phyloP scores from a whole-genome alignment of 1,140 invertebrate species.

The Trichonephila clavipes region DNA sequence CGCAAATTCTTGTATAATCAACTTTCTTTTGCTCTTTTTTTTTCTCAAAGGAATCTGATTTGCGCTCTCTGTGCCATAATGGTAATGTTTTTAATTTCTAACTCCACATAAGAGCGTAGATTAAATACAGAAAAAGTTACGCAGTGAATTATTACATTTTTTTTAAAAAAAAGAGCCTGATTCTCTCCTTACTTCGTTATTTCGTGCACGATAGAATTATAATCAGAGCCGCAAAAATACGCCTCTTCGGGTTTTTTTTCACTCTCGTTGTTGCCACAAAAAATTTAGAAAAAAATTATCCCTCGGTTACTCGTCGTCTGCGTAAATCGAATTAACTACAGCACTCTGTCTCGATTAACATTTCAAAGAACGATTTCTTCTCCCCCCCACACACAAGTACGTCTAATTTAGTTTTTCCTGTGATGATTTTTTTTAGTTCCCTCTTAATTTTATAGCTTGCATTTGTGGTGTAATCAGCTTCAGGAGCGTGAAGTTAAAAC shows the following conservation, averaged over 20 bases:
- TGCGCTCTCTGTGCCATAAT: neutral
- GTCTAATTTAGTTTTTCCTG: conserved; percentile 60
- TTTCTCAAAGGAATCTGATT: conserved; percentile 46
- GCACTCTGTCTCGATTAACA: conserved; percentile 38
- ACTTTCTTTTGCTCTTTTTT: conserved; percentile 48
- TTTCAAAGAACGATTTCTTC: conserved; percentile 54
- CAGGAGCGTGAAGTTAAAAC: neutral
- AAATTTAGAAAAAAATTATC: conserved; percentile 59
- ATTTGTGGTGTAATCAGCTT: conserved; percentile 24
- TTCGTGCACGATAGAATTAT: conserved; percentile 31
- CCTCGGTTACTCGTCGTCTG: neutral
- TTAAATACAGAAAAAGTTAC: conserved; percentile 12
- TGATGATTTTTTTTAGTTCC: neutral
- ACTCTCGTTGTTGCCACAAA: neutral
- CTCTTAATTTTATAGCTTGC: conserved; percentile 5
- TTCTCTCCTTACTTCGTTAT: neutral
- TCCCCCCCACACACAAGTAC: neutral
- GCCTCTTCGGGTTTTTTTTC: neutral
- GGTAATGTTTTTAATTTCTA: conserved; percentile 59
- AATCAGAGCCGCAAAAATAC: conserved; percentile 8
- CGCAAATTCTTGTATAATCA: conserved; percentile 50
- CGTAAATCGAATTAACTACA: conserved; percentile 56
- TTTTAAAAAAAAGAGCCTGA: no score
- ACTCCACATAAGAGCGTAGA: neutral
- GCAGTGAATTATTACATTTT: neutral